phyloP scores from a whole-genome alignment of 2,888 invertebrate genomes.

The Bibio marci region DNA sequence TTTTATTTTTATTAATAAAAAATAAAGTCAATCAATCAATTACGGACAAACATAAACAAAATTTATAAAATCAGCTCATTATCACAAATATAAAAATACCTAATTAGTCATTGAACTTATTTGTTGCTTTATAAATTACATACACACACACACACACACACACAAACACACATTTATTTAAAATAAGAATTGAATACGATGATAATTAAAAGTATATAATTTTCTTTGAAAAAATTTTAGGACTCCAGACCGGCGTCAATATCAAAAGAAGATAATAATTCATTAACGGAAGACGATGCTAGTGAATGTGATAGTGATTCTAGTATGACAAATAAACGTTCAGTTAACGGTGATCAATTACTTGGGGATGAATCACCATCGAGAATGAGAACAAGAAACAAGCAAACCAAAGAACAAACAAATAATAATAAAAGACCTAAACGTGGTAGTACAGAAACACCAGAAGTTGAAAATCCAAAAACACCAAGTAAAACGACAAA shows the following conservation, averaged over 20 bases:
- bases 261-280: slow-evolving; percentile 58
- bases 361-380: slow-evolving; percentile 58
- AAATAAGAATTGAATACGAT: too few relatives aligned
- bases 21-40: too few relatives aligned
- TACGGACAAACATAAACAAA: too few relatives aligned
- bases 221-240: slow-evolving; percentile 2
- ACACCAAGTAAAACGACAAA: slow-evolving; percentile 30
- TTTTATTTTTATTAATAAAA: too few relatives aligned
- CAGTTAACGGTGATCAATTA: slow-evolving; percentile 5
- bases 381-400: slow-evolving; percentile 76
- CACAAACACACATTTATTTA: too few relatives aligned
- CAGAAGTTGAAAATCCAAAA: slow-evolving; percentile 27
- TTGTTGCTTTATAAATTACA: too few relatives aligned
- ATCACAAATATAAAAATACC: too few relatives aligned
- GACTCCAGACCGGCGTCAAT: slow-evolving; percentile 45
- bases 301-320: slow-evolving; percentile 93
- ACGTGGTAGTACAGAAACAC: slow-evolving; percentile 43
- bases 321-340: slow-evolving; percentile 51
- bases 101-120: too few relatives aligned
- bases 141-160: too few relatives aligned
- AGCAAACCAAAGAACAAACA: slow-evolving; percentile 58
- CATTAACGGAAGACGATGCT: slow-evolving; percentile 76
- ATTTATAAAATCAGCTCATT: too few relatives aligned
- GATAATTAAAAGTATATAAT: too few relatives aligned
- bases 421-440: slow-evolving; percentile 38